A percentile compares a stretch with the other conserved stretches of the same genome.
These are phyloP conservation scores for Tinea trinotella DNA, from an alignment of 2,888 invertebrate genomes.

Conservation along the genomic window DNA sequence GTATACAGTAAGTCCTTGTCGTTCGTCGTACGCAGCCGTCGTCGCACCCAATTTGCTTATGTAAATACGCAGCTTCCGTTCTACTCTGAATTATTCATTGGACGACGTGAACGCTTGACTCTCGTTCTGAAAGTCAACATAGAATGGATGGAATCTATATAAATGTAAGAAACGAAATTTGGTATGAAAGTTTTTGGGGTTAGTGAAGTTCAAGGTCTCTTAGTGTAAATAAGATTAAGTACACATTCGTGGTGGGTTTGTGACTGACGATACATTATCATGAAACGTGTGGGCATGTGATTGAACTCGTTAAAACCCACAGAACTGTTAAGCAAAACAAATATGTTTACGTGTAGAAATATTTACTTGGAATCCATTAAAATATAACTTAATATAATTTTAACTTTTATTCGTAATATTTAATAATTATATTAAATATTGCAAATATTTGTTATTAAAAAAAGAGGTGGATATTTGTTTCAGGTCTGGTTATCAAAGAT, in stretches of 20 bases:
- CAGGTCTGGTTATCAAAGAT: no score
- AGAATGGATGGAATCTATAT: constrained; percentile 31
- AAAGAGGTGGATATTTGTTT: no score
- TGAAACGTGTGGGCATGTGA: background rate
- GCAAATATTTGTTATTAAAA: no score
- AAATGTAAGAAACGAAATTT: constrained; percentile 17
- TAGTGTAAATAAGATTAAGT: constrained; percentile 2
- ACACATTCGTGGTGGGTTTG: background rate
- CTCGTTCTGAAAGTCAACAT: constrained; percentile 63
- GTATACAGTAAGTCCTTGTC: constrained; percentile 11
- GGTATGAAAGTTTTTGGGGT: background rate
- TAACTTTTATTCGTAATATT: no score
- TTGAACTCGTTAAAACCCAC: background rate
- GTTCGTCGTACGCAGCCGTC: constrained; percentile 21
- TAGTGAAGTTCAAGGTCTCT: constrained; percentile 2
- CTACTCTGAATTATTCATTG: constrained; percentile 67
- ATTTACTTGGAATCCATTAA: no score
- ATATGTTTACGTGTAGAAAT: no score
- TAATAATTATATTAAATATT: no score
- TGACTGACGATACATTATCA: constrained; percentile 6
- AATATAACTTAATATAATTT: no score
- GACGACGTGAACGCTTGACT: constrained; percentile 41
- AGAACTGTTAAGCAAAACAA: no score
- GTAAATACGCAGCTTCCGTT: constrained; percentile 68
- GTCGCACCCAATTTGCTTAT: constrained; percentile 69